These are phyloP conservation scores for Poeciliopsis turneri DNA, from an alignment of 2,797 vertebrate species.

Conservation along the genomic window DNA sequence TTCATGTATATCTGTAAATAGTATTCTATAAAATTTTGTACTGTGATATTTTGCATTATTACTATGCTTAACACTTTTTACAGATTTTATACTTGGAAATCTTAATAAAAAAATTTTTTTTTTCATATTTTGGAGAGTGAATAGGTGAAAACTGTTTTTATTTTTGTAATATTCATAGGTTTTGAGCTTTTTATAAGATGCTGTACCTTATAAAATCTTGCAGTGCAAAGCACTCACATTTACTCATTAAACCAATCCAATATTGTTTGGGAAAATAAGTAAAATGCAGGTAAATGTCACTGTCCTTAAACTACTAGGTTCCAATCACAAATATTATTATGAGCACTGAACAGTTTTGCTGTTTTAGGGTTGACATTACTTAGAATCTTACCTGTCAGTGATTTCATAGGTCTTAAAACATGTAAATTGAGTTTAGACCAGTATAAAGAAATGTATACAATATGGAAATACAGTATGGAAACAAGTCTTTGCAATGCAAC, in stretches of 20 bases:
- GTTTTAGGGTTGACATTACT: slow-evolving; percentile 51
- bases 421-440: slow-evolving; percentile 46
- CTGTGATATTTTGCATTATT: slow-evolving; percentile 33
- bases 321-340: slow-evolving; percentile 33
- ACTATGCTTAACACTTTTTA: slow-evolving; percentile 15
- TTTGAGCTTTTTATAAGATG: slow-evolving; percentile 11
- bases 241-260: slow-evolving; percentile 39
- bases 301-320: slow-evolving; percentile 23
- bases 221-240: slow-evolving; percentile 17
- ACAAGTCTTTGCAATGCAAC: slow-evolving; percentile 62
- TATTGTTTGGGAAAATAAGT: slow-evolving; percentile 12
- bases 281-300: slow-evolving; percentile 23
- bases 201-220: not conserved
- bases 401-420: slow-evolving; percentile 44
- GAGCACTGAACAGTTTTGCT: slow-evolving; percentile 53
- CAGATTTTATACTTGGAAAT: slow-evolving; percentile 16
- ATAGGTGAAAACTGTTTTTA: slow-evolving; percentile 50
- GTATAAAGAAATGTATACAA: slow-evolving; percentile 44
- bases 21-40: slow-evolving; percentile 49
- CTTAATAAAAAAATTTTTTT: not conserved
- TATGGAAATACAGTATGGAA: slow-evolving; percentile 58
- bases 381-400: slow-evolving; percentile 45
- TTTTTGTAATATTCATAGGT: slow-evolving; percentile 38
- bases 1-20: slow-evolving; percentile 76
- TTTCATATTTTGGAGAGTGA: not conserved